These are phyloP conservation scores for Myopa tessellatipennis DNA, from an alignment of 2,888 invertebrate species.

Conservation along the genomic window DNA sequence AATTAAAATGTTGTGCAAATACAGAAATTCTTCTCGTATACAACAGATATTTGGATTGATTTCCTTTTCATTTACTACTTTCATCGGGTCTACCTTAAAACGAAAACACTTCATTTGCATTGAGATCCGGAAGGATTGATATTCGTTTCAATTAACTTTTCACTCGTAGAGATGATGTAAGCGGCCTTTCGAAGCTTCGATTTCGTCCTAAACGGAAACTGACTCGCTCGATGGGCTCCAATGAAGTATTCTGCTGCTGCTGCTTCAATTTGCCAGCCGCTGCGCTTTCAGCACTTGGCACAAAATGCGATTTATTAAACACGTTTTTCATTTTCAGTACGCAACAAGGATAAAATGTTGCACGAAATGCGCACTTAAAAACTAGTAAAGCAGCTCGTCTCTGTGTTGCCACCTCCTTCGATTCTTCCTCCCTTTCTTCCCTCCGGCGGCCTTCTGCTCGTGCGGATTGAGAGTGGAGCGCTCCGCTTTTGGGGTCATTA, in stretches of 20 bases:
- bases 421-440: background rate
- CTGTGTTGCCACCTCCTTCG: background rate
- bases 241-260: background rate
- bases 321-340: background rate
- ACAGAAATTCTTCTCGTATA: no score
- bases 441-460: background rate
- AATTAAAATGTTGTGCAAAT: no score
- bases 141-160: no score
- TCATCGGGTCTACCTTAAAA: no score
- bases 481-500: background rate
- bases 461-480: background rate
- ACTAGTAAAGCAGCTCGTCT: background rate
- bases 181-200: no score
- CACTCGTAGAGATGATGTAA: no score
- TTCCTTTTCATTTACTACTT: no score
- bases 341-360: background rate
- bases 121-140: no score
- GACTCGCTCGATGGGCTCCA: background rate
- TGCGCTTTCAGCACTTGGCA: background rate
- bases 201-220: no score
- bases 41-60: no score
- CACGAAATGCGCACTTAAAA: background rate
- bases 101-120: no score
- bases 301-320: slow-evolving; percentile 10
- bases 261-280: background rate